A percentile compares a stretch with the other conserved stretches of the same genome.
Evolutionary conservation across 2,888 invertebrate genomes (phyloP).

Genomic region (Dicranocentrus wangi): DNA sequence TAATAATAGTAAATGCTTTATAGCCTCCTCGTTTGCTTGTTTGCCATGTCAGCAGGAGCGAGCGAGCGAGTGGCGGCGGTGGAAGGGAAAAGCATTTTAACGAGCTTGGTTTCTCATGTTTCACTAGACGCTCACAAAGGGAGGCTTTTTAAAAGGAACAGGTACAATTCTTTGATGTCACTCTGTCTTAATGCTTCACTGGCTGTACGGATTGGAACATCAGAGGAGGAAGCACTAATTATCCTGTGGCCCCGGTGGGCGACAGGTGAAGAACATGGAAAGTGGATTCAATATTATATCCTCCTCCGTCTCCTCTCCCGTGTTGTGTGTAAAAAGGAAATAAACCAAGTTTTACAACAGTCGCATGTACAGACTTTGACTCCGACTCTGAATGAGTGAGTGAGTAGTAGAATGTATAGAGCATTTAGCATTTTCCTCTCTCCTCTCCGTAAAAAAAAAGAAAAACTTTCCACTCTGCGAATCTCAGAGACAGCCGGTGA

Average conservation of each 20-base stretch:
- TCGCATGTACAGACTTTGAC: too few species aligned
- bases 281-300: conserved; percentile 61
- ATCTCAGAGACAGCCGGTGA: too few species aligned
- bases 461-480: too few species aligned
- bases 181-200: conserved; percentile 66
- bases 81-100: conserved; percentile 61
- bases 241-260: conserved; percentile 67
- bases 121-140: conserved; percentile 57
- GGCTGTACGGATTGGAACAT: conserved; percentile 65
- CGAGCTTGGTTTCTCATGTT: conserved; percentile 63
- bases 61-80: too few species aligned
- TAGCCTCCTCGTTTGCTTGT: conserved; percentile 58
- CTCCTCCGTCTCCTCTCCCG: neutral
- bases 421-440: conserved; percentile 63
- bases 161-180: conserved; percentile 67
- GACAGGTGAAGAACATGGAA: conserved; percentile 68
- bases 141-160: conserved; percentile 43
- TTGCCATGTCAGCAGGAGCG: conserved; percentile 64
- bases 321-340: conserved; percentile 55
- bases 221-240: conserved; percentile 63
- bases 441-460: too few species aligned
- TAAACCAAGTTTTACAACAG: conserved; percentile 60
- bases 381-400: too few species aligned
- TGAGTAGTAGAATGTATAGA: too few species aligned
- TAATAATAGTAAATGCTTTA: conserved; percentile 38